A percentile compares a stretch with the other conserved stretches of the same genome.
Evolutionary conservation across 2,797 vertebrate species (phyloP).

Genomic region (Melanotaenia nigrans): DNA sequence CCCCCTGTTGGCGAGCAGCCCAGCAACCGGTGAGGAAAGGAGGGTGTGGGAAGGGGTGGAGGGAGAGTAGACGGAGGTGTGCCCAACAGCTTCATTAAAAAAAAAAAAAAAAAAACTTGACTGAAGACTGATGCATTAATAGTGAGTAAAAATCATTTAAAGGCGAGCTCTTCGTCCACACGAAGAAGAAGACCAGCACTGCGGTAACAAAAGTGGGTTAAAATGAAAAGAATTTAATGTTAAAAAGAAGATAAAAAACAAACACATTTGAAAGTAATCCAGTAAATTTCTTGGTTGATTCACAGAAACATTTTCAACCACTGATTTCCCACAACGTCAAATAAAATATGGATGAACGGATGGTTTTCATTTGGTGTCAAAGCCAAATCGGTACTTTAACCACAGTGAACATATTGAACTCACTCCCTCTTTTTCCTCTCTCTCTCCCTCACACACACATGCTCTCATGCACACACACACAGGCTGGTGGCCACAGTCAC

Average conservation of each 20-base stretch:
- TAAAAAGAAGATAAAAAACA: not conserved
- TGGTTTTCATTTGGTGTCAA: not conserved
- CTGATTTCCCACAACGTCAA: not conserved
- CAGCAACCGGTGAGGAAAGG: slow-evolving; percentile 61
- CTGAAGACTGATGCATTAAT: slow-evolving; percentile 5
- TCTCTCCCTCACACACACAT: not conserved
- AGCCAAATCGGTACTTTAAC: not conserved
- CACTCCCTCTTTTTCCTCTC: not conserved
- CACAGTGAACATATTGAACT: not conserved
- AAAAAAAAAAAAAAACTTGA: slow-evolving; percentile 63
- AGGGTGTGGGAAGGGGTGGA: not conserved
- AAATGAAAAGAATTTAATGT: not conserved
- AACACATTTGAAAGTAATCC: too few species aligned
- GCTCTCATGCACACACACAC: slow-evolving; percentile 6
- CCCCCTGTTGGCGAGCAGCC: slow-evolving; percentile 86
- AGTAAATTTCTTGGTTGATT: not conserved
- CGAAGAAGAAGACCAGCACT: not conserved
- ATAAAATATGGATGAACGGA: not conserved
- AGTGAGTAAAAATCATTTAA: slow-evolving; percentile 3
- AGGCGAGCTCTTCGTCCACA: not conserved
- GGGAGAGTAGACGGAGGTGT: slow-evolving; percentile 48
- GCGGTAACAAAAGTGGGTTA: not conserved
- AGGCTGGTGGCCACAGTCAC: slow-evolving; percentile 70
- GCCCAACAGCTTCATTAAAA: slow-evolving; percentile 84
- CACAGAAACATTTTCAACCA: not conserved